A percentile compares a stretch with the other conserved stretches of the same genome.
Conservation (phyloP, 2,888 invertebrate species). For the Synergus gifuensis region DNA sequence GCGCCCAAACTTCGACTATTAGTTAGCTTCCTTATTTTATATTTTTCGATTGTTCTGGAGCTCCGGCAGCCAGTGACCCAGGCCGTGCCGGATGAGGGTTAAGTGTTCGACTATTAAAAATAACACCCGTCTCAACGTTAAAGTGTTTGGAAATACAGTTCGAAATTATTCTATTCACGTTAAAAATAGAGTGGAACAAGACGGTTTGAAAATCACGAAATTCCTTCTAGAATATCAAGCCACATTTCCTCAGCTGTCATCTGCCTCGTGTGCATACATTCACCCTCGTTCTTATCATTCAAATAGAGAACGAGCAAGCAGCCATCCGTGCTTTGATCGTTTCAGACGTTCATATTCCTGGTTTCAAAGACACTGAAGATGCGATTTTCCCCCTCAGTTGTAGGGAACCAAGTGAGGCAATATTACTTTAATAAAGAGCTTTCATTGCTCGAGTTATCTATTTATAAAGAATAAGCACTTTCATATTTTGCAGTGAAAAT, state of each 20-base stretch:
- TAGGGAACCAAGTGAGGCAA: constrained; percentile 4
- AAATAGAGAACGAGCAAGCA: constrained; percentile 19
- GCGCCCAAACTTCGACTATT: too few species aligned
- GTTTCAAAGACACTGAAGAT: constrained; percentile 34
- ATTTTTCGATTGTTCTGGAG: too few species aligned
- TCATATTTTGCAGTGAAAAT: constrained; percentile 5
- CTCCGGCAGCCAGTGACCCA: too few species aligned
- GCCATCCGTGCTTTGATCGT: constrained; percentile 26
- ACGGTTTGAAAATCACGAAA: constrained; percentile 32
- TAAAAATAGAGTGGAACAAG: neutral
- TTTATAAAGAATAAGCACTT: neutral
- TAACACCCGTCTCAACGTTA: too few species aligned
- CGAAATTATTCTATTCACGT: neutral
- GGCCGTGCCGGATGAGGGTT: too few species aligned
- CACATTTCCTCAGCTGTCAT: constrained; percentile 43
- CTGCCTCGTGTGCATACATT: constrained; percentile 22
- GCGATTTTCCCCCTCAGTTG: constrained; percentile 26
- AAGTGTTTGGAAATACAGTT: too few species aligned
- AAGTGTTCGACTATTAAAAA: too few species aligned
- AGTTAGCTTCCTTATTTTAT: too few species aligned
- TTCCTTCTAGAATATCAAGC: neutral
- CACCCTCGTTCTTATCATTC: constrained; percentile 37
- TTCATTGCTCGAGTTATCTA: constrained; percentile 2
- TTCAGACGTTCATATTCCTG: constrained; percentile 34
- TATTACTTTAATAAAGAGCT: constrained; percentile 32